Evolutionary conservation across 1,140 invertebrate genomes (phyloP).

Genomic region (Ostrea edulis): DNA sequence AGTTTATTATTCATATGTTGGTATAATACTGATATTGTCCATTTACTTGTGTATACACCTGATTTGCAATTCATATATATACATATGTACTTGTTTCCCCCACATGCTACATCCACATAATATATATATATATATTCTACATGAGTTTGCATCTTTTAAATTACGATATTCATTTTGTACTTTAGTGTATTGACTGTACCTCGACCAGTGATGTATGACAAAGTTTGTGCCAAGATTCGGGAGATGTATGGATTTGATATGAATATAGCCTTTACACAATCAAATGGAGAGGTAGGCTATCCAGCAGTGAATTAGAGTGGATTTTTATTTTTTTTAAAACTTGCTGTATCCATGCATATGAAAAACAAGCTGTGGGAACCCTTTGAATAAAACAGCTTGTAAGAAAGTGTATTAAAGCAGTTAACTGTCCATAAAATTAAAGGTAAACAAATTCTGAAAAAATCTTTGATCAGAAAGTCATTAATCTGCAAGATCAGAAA

Average conservation of each 20-base stretch:
- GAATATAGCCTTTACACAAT: slow-evolving; percentile 71
- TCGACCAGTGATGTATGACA: slow-evolving; percentile 64
- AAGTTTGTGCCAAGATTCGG: slow-evolving; percentile 63
- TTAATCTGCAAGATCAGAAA: neutral
- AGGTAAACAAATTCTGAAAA: too few relatives aligned
- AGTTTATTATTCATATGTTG: too few relatives aligned
- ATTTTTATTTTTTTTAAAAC: neutral
- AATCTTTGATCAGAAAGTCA: too few relatives aligned
- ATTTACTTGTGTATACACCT: too few relatives aligned
- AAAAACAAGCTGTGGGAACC: neutral
- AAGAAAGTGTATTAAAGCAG: neutral
- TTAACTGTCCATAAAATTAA: slow-evolving; percentile 4
- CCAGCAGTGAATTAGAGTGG: neutral
- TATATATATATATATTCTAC: too few relatives aligned
- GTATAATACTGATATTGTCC: too few relatives aligned
- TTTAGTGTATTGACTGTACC: slow-evolving; percentile 61
- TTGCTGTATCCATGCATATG: too few relatives aligned
- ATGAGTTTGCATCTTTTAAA: too few relatives aligned
- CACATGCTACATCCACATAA: too few relatives aligned
- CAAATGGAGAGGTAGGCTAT: slow-evolving; percentile 70
- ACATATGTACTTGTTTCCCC: too few relatives aligned
- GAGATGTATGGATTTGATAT: slow-evolving; percentile 70
- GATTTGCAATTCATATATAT: too few relatives aligned
- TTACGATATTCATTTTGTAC: neutral
- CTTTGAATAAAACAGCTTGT: neutral